Conservation (phyloP, 2,797 vertebrate genomes). For the Sebastes paucispinis region DNA sequence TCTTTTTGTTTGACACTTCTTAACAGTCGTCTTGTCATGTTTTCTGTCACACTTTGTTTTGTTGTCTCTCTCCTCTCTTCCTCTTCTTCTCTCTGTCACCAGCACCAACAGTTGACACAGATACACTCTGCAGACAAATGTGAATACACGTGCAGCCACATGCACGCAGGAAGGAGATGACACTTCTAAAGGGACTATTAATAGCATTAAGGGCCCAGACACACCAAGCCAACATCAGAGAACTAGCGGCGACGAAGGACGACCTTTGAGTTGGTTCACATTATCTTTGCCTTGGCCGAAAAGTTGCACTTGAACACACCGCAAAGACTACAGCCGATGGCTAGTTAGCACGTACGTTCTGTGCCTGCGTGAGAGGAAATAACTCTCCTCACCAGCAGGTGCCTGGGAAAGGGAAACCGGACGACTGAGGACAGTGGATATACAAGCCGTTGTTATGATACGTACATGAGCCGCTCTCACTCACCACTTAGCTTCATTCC, state of each 20-base stretch:
- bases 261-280: no score
- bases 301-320: no score
- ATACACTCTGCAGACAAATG: not conserved
- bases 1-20: not conserved
- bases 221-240: no score
- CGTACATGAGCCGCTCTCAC: no score
- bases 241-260: no score
- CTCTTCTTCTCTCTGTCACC: not conserved
- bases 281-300: fast-evolving
- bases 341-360: no score
- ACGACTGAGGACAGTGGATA: fast-evolving
- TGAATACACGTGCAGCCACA: not conserved
- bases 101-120: not conserved
- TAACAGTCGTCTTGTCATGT: not conserved
- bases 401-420: no score
- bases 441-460: no score
- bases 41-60: not conserved
- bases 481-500: no score
- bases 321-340: no score
- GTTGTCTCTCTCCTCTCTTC: slow-evolving; percentile 1
- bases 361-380: no score
- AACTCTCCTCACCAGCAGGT: no score
- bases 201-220: not conserved
- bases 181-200: not conserved
- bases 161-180: not conserved